Conservation (phyloP, 2,113 vertebrate genomes). For the Hydrochoerus hydrochaeris region DNA sequence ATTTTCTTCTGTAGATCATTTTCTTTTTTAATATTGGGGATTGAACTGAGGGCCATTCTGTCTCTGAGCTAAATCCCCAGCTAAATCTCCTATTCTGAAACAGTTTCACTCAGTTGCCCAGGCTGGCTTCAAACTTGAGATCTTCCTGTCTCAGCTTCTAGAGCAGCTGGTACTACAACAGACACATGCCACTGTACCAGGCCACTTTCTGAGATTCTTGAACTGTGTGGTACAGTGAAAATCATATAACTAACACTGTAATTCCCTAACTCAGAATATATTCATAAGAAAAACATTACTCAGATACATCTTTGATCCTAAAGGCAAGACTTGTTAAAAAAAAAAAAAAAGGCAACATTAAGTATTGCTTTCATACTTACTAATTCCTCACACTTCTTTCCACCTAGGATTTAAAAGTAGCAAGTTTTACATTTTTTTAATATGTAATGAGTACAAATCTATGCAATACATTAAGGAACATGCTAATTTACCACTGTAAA, state of each 20-base stretch:
- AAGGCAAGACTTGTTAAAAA: not conserved
- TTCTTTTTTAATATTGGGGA: not conserved
- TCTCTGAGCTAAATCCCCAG: not conserved
- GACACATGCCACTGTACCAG: not conserved
- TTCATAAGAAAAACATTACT: constrained; percentile 8
- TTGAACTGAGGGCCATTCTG: not conserved
- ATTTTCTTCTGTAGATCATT: constrained; percentile 18
- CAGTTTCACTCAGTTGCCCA: not conserved
- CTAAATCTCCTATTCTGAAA: not conserved
- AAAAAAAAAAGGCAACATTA: not conserved
- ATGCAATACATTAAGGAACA: not conserved
- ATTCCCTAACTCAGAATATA: not conserved
- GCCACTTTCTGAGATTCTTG: not conserved
- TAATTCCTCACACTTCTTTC: not conserved
- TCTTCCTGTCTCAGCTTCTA: not conserved
- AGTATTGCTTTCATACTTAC: not conserved
- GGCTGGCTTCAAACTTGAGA: not conserved
- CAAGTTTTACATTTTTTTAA: not conserved
- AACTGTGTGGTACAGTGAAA: not conserved
- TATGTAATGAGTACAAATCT: not conserved
- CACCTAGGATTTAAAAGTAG: not conserved
- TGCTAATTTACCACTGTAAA: not conserved
- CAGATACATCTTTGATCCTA: not conserved
- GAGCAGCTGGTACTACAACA: not conserved
- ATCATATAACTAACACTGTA: not conserved